Evolutionary conservation across 2,797 vertebrate species (phyloP), one percentile per base, ranked within the genome.

Genomic region (Serranus cabrilla): DNA sequence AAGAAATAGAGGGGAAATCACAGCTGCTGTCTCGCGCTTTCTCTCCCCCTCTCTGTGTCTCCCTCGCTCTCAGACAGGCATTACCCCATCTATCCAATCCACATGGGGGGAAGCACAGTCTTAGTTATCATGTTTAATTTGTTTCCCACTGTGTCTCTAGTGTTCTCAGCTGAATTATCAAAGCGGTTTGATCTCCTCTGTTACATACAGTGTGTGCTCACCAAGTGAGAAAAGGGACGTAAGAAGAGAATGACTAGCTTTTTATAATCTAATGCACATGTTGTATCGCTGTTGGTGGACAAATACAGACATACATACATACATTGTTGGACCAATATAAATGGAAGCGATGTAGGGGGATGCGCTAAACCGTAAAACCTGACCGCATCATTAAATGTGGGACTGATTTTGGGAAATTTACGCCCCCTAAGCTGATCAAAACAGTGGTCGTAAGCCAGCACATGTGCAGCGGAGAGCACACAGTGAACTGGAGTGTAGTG

Each of bases 91-190:
- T 47, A 81, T 71, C 65, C 49, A 68, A 81, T 66, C 63, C 87
- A 76, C 77, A 70, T 18, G 73, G 70, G 54, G 63, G 68, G 69
- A 72, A 50, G 61, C 45, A 59, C 40, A 75, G 63, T 67, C 78
- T 79, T 78, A 79, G 68, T 87, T 87, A 89, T 87, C 77, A 81
- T 87, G 80, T 92, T 89, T 90, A 82, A 89, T 92, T 91, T 92
- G 86, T 76, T 88, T 89, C 81, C 74, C 74, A 77, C 76, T 81
- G 78, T 45, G 81, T 87, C 75, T 78, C 78, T 27, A 54, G 76
- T 76, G 74, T 78, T 86, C 72, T 82, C 74, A 59, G 73, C 40
- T 75, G 77, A 83, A 84, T 86, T 82, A 87, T 87, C 79, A 84
- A 78, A 87, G 82, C 11, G 0, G 69, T 87, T 91, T 86, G 67